Conservation (phyloP, 2,888 invertebrate species). For the Campoletis raptor region DNA sequence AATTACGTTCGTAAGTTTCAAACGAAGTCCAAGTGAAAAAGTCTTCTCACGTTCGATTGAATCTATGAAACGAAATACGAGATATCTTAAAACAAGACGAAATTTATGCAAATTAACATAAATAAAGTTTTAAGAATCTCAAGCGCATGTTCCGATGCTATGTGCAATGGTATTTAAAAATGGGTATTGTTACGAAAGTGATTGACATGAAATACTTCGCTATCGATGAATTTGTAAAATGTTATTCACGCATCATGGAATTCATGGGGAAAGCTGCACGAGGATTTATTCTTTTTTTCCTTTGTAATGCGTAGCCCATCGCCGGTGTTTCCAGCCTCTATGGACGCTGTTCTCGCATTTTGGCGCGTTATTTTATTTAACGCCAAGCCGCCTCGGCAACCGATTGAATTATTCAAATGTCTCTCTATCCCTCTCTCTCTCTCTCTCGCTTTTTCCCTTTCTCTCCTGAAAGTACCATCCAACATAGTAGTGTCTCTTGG, state of each 20-base stretch:
- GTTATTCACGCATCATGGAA: constrained; percentile 22
- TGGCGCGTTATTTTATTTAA: constrained; percentile 80
- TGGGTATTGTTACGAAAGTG: neutral
- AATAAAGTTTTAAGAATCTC: neutral
- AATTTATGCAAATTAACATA: neutral
- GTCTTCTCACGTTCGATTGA: neutral
- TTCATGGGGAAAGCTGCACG: neutral
- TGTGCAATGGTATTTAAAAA: neutral
- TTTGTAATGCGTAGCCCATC: neutral
- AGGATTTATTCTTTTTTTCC: constrained; percentile 1
- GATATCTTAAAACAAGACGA: neutral
- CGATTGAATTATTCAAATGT: constrained; percentile 82
- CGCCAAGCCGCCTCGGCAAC: constrained; percentile 73
- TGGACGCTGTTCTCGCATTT: constrained; percentile 75
- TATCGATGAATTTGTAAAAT: constrained; percentile 10
- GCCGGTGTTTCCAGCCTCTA: constrained; percentile 27
- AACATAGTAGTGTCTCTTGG: constrained; percentile 37
- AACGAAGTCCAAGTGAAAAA: neutral
- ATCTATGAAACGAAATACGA: neutral
- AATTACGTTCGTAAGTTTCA: neutral
- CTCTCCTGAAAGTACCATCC: constrained; percentile 27
- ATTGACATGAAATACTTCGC: neutral
- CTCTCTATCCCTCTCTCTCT: constrained; percentile 38
- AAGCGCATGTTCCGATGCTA: neutral
- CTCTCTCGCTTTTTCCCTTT: constrained; percentile 55